Evolutionary conservation across 2,888 invertebrate species (phyloP).

Genomic region (Calliphora vomitoria): DNA sequence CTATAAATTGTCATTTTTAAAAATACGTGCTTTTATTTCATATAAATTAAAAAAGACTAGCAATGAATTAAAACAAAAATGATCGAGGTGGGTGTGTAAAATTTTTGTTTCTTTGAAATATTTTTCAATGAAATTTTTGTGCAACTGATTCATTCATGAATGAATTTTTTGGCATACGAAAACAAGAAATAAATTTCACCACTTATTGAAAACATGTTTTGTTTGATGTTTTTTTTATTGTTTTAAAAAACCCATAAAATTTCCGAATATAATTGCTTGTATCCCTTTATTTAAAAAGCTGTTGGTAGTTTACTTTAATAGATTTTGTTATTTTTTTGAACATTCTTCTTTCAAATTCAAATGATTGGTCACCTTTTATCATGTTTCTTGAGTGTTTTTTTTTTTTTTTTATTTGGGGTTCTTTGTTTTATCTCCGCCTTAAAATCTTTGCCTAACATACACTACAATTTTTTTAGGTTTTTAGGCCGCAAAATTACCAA

Average conservation of each 20-base stretch:
- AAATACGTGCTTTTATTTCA: background rate
- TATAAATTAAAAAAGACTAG: conserved; percentile 3
- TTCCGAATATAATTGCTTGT: background rate
- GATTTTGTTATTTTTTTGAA: no score
- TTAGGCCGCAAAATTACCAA: conserved; percentile 1
- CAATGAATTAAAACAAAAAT: background rate
- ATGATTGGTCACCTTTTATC: conserved; percentile 23
- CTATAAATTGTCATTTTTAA: background rate
- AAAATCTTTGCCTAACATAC: background rate
- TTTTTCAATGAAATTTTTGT: background rate
- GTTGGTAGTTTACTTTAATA: no score
- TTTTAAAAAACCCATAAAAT: background rate
- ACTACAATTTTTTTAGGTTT: background rate
- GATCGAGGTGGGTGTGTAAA: background rate
- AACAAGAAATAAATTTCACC: background rate
- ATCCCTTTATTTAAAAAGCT: background rate
- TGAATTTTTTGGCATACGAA: background rate
- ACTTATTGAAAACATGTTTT: conserved; percentile 3
- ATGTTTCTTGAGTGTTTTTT: background rate
- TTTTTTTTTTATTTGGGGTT: background rate
- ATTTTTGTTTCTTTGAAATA: background rate
- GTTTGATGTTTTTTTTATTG: background rate
- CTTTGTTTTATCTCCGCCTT: background rate
- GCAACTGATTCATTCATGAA: background rate
- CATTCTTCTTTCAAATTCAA: background rate